phyloP scores from a whole-genome alignment of 2,888 invertebrate species.

The Patella ulyssiponensis region DNA sequence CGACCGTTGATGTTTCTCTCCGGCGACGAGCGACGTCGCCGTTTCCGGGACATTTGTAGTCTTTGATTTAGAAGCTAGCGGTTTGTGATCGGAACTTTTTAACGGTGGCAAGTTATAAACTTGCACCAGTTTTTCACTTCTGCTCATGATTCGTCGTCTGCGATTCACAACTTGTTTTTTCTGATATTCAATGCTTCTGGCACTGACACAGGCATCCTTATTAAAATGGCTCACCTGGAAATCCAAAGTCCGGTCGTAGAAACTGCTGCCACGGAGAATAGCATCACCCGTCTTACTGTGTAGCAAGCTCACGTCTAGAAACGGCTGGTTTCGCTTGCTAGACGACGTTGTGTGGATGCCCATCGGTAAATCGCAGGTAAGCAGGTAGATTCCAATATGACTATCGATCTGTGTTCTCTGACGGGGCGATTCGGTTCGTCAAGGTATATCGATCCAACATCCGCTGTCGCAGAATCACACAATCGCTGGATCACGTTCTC shows the following conservation, averaged over 20 bases:
- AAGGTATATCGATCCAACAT: too few relatives aligned
- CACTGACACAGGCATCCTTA: neutral
- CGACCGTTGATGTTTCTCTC: neutral
- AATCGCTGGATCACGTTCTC: too few relatives aligned
- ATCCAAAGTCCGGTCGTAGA: neutral
- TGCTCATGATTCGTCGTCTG: neutral
- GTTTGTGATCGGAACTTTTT: neutral
- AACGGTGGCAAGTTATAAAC: neutral
- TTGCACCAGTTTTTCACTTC: neutral
- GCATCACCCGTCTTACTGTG: neutral
- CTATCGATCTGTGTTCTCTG: too few relatives aligned
- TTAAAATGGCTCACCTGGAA: neutral
- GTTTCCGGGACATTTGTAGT: neutral
- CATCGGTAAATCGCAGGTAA: too few relatives aligned
- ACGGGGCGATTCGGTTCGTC: too few relatives aligned
- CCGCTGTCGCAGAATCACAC: too few relatives aligned
- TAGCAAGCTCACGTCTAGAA: neutral
- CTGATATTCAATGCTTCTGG: neutral
- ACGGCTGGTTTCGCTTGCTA: neutral
- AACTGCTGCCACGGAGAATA: constrained; percentile 7
- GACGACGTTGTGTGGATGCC: too few relatives aligned
- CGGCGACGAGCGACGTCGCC: neutral
- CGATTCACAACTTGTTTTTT: neutral
- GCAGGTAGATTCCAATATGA: too few relatives aligned
- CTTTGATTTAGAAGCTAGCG: neutral